Evolutionary conservation across 2,888 invertebrate species (phyloP).

Genomic region (Athalia circularis): DNA sequence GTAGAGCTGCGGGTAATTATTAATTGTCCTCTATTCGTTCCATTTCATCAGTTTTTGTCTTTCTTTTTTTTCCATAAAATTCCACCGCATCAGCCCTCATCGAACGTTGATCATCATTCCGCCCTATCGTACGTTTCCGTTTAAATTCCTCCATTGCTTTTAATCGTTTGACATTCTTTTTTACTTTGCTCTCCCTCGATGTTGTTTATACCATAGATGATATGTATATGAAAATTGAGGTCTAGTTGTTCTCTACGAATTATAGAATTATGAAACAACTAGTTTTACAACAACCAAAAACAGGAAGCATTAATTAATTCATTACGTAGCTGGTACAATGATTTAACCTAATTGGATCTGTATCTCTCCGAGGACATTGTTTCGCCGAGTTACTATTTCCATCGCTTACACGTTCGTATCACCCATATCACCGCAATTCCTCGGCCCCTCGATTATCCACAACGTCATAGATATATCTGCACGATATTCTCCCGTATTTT

Average conservation of each 20-base stretch:
- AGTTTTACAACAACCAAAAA: slow-evolving; percentile 40
- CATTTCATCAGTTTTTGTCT: too few species aligned
- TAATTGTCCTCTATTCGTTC: too few species aligned
- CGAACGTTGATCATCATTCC: too few species aligned
- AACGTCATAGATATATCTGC: neutral
- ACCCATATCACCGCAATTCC: neutral
- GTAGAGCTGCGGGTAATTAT: too few species aligned
- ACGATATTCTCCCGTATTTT: neutral
- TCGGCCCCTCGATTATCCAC: too few species aligned
- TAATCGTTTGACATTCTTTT: neutral
- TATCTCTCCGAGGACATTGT: slow-evolving; percentile 27
- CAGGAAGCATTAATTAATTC: slow-evolving; percentile 45
- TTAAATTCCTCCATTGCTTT: too few species aligned
- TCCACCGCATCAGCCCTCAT: too few species aligned
- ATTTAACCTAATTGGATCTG: slow-evolving; percentile 43
- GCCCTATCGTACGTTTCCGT: too few species aligned
- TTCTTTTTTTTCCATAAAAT: too few species aligned
- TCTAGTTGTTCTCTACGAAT: too few species aligned
- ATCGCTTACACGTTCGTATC: neutral
- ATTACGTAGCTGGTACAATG: slow-evolving; percentile 27
- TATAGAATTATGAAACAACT: neutral
- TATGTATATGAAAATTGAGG: too few species aligned
- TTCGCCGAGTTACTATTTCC: neutral
- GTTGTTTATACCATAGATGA: too few species aligned
- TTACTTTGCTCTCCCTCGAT: neutral